phyloP scores from a whole-genome alignment of 1,140 invertebrate genomes.

The Drosophila orena region DNA sequence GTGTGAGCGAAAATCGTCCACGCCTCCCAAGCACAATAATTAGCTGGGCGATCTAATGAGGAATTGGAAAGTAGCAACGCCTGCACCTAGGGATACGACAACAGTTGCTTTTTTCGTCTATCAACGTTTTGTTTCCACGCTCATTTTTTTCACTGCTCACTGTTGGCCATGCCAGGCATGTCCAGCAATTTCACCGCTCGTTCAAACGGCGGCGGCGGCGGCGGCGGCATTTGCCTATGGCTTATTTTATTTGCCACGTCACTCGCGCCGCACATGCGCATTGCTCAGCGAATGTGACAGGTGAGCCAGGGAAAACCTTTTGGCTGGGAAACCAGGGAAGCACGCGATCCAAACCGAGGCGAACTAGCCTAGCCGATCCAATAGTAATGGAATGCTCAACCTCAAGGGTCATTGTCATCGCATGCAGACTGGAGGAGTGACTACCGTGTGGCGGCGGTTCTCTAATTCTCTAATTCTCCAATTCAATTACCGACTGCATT shows the following conservation, averaged over 20 bases:
- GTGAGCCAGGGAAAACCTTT: constrained; percentile 58
- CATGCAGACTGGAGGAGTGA: constrained; percentile 27
- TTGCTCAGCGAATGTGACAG: constrained; percentile 52
- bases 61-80: constrained; percentile 45
- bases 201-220: constrained; percentile 36
- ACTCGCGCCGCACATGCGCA: constrained; percentile 63
- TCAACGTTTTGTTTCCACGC: background rate
- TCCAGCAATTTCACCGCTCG: constrained; percentile 50
- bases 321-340: constrained; percentile 58
- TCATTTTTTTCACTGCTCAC: background rate
- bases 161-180: constrained; percentile 46
- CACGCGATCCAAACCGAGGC: constrained; percentile 41
- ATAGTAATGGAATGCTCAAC: constrained; percentile 49
- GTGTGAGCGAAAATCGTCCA: constrained; percentile 42
- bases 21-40: constrained; percentile 49
- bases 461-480: constrained; percentile 40
- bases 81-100: constrained; percentile 52
- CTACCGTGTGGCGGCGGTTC: constrained; percentile 9
- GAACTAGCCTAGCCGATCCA: constrained; percentile 6
- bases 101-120: constrained; percentile 29
- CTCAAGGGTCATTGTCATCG: constrained; percentile 51
- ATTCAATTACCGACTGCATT: constrained; percentile 43
- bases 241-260: constrained; percentile 58
- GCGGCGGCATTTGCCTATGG: constrained; percentile 36
- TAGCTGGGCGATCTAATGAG: constrained; percentile 65